phyloP scores from a whole-genome alignment of 2,797 vertebrate species.

The Danio jaintianensis region DNA sequence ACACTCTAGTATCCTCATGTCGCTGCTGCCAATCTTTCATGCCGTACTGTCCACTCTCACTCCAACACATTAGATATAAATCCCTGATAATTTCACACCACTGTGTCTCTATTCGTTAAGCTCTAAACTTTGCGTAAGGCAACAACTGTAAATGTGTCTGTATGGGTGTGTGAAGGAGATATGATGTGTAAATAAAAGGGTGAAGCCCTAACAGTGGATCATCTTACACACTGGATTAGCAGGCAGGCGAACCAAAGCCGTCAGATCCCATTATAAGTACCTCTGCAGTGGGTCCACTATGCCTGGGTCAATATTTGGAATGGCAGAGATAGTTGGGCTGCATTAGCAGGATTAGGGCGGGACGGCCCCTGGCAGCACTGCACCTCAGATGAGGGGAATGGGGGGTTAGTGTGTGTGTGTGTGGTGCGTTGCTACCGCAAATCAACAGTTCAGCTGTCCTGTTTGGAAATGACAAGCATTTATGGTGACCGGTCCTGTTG shows the following conservation, averaged over 20 bases:
- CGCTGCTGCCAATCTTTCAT: too few species aligned
- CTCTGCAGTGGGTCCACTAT: conserved; percentile 64
- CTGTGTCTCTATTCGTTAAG: neutral
- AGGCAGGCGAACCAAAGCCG: conserved; percentile 62
- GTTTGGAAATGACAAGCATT: conserved; percentile 68
- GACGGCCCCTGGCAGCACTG: conserved; percentile 72
- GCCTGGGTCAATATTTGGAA: conserved; percentile 84
- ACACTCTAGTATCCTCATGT: too few species aligned
- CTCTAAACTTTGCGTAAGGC: neutral
- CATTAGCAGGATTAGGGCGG: conserved; percentile 78
- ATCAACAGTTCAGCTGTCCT: conserved; percentile 66
- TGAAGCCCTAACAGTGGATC: conserved; percentile 70
- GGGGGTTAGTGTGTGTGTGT: conserved; percentile 27
- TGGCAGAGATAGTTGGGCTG: conserved; percentile 76
- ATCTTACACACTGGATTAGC: conserved; percentile 71
- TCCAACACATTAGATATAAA: neutral
- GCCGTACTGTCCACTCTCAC: neutral
- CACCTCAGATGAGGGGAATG: conserved; percentile 65
- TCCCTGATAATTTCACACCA: neutral
- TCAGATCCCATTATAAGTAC: conserved; percentile 70
- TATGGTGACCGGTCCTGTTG: conserved; percentile 44
- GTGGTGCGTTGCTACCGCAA: conserved; percentile 32
- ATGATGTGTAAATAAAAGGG: conserved; percentile 68
- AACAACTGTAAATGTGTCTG: conserved; percentile 41
- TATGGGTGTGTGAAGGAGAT: conserved; percentile 38